Evolutionary conservation across 2,113 vertebrate species (phyloP), one percentile per base, ranked within the genome.

Genomic region (Aegithalos caudatus): DNA sequence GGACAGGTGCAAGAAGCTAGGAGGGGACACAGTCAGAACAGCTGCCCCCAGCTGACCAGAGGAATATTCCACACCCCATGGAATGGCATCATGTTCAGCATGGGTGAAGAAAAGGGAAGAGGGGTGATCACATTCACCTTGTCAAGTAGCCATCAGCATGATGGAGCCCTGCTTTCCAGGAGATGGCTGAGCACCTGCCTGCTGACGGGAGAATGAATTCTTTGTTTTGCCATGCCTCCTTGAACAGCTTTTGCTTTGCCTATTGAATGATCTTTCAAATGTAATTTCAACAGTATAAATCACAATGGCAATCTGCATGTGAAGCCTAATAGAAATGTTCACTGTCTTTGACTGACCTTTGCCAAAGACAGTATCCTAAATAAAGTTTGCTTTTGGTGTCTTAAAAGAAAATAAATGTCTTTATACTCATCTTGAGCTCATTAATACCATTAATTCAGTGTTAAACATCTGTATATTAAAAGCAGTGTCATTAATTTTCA

Each of bases 401-500:
- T 70, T 90, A 51, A 18, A 89, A 80, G 17, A 96, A 93, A 82
- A 88, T 57, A 72, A 72, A 91, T 66, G 38, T 69, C 25, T 37
- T 48, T 81, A 70, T 69, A 70, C 44, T 81, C 18, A 6, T 94
- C 91, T 89, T 90, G 12, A 97, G 73, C 61, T 62, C 57, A 70
- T 72, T 92, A 50, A 66, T 57, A 58, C 48, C 3, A 93, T 67
- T 91, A 89, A 87, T 71, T 93, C 35, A 47, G 37, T 56, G n/a
- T 88, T 93, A 88, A 81, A 81, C 44, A 47, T 73, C 40, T 73
- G 25, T 54, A 9, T 28, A 91, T 88, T 95, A 86, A 94, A 95
- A 61, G 2, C n/a, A 86, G n/a, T 12, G 18, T 7, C 62, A 80
- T 85, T 66, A 80, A 70, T 78, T 85, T 96, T 61, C 69, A 73